A percentile compares a stretch with the other conserved stretches of the same genome.
These are phyloP conservation scores for Emys orbicularis DNA, from an alignment of 2,797 vertebrate genomes.

Conservation along the genomic window DNA sequence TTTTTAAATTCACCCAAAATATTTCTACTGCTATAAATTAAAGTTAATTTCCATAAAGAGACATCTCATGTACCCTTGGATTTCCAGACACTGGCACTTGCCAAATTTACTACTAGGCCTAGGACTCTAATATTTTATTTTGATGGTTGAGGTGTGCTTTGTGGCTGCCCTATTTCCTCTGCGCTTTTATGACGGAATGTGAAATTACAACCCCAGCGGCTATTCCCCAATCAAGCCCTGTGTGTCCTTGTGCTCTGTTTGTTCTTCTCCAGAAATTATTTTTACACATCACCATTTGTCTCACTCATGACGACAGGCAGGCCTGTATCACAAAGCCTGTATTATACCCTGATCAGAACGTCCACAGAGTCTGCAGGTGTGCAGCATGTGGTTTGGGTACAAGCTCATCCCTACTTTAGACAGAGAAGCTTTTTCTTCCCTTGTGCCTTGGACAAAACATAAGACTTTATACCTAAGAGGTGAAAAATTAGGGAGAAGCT, in stretches of 20 bases:
- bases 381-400: neutral
- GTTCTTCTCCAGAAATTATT: neutral
- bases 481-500: neutral
- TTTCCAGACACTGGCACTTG: neutral
- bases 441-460: neutral
- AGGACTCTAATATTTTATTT: neutral
- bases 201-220: neutral
- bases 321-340: neutral
- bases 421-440: neutral
- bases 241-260: neutral
- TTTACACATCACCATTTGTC: neutral
- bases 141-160: neutral
- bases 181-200: constrained; percentile 3
- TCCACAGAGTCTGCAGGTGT: neutral
- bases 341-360: neutral
- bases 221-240: neutral
- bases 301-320: neutral
- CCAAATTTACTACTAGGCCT: neutral
- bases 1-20: neutral
- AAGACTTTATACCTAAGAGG: neutral
- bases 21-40: neutral
- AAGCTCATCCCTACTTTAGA: neutral
- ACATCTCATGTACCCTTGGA: neutral
- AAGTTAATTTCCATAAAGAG: neutral
- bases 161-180: constrained; percentile 17